phyloP scores from a whole-genome alignment of 2,797 vertebrate genomes.

The Thaleichthys pacificus region DNA sequence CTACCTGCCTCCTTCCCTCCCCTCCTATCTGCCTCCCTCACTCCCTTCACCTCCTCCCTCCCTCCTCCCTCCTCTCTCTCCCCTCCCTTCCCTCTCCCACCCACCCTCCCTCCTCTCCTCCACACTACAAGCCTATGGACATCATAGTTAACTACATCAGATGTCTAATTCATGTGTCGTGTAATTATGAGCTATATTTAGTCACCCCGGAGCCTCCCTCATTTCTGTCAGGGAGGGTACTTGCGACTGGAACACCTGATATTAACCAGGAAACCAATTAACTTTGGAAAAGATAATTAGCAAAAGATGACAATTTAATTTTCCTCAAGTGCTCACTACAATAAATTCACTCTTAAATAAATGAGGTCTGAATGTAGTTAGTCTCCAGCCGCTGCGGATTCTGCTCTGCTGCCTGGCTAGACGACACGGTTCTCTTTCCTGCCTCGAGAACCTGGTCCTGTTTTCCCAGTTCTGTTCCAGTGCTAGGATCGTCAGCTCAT shows the following conservation, averaged over 20 bases:
- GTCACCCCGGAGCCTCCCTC: not conserved
- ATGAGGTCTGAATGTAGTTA: slow-evolving; percentile 2
- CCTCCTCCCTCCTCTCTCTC: not conserved
- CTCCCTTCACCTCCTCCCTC: not conserved
- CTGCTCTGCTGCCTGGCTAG: too few relatives aligned
- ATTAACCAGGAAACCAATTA: slow-evolving; percentile 10
- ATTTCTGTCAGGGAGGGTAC: not conserved
- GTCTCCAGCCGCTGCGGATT: not conserved
- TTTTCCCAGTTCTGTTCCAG: too few relatives aligned
- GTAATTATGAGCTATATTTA: slow-evolving; percentile 11
- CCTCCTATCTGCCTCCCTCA: too few relatives aligned
- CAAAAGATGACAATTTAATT: slow-evolving; percentile 20
- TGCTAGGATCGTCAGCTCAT: too few relatives aligned
- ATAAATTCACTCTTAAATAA: slow-evolving; percentile 11
- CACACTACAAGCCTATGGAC: not conserved
- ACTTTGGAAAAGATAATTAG: slow-evolving; percentile 13
- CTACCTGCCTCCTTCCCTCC: too few relatives aligned
- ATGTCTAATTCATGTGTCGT: slow-evolving; percentile 7
- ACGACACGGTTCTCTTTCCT: too few relatives aligned
- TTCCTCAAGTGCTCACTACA: slow-evolving; percentile 8
- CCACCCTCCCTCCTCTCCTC: not conserved
- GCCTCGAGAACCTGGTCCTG: too few relatives aligned
- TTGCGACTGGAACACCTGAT: slow-evolving; percentile 1
- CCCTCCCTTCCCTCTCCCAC: too few relatives aligned
- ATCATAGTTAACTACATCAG: not conserved